Base-by-base conservation (phyloP, 2,113 vertebrate genomes). In the Syngnathus floridae region DNA sequence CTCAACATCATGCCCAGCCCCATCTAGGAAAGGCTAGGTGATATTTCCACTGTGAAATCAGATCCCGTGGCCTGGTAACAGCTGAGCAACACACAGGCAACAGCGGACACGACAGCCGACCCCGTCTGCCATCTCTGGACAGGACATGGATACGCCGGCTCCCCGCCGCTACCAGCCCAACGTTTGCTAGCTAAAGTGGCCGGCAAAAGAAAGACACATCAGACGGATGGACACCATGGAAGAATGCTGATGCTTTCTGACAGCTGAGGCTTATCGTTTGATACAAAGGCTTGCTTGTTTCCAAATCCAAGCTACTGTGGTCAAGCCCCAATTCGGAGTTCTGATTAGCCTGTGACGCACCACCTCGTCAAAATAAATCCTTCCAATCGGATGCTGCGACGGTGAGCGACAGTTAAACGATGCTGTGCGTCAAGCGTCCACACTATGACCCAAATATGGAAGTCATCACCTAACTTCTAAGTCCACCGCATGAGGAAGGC, bases 161-260 rank as follows among this genome's bases (percentile, higher is more conserved):
- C 26, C 26, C 26, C 26, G 2, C 26, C 26, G 26, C 26, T 31
- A 31, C 2, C 26, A 0, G 3, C 0, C 26, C 26, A 31, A 31
- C 2, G 26, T 31, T 31, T n/a, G 37, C 21, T 37, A 10, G 17
- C 56, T 14, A 3, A 56, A 35, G 16, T 22, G 19, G 74, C 82
- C 74, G 58, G 70, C 73, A 66, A 75, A 74, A 66, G 36, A n/a
- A 21, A 60, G 38, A 37, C 58, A 64, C 80, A 89, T 78, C 45
- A 40, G 14, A 40, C 58, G 62, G 82, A 89, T 76, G 57, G 59
- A 79, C 59, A 4, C 78, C 69, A 55, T 62, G 69, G 78, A 87
- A 73, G 86, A 90, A 87, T 85, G 84, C 74, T 86, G 87, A 88
- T 75, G 81, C 79, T 73, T 88, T 86, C 77, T 80, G 82, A 87